Evolutionary conservation across 1,140 invertebrate genomes (phyloP).

Genomic region (Meloidogyne floridensis): DNA sequence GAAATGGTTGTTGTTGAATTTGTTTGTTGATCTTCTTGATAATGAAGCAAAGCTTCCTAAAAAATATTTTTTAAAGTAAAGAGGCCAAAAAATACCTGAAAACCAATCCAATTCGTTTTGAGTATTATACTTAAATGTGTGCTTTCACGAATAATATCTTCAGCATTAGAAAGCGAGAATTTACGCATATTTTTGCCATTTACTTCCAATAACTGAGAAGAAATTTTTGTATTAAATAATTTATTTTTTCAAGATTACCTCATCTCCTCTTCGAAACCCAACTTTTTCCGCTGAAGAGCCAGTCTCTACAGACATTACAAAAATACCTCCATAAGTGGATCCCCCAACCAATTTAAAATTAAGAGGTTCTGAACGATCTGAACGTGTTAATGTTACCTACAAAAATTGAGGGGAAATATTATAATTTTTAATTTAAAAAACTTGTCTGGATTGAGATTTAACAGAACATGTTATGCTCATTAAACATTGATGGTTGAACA

Average conservation of each 20-base stretch:
- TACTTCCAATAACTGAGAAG: conserved; percentile 79
- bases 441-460: conserved; percentile 85
- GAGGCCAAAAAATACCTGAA: conserved; percentile 49
- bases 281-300: conserved; percentile 90
- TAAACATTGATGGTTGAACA: conserved; percentile 78
- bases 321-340: conserved; percentile 78
- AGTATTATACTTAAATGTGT: conserved; percentile 94
- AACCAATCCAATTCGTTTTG: conserved; percentile 87
- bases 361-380: conserved; percentile 18
- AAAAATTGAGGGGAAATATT: conserved; percentile 10
- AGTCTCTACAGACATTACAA: conserved; percentile 88
- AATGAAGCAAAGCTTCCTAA: conserved; percentile 31
- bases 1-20: background rate
- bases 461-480: conserved; percentile 94
- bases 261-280: conserved; percentile 93
- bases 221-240: background rate
- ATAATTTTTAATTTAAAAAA: conserved; percentile 69
- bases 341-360: conserved; percentile 71
- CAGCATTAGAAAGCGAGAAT: conserved; percentile 82
- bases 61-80: background rate
- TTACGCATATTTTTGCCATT: conserved; percentile 94
- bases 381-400: conserved; percentile 21
- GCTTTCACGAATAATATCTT: conserved; percentile 86
- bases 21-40: conserved; percentile 8
- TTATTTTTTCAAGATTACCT: conserved; percentile 68